Base-by-base conservation (phyloP, 2,113 vertebrate genomes). In the Camelus dromedarius region DNA sequence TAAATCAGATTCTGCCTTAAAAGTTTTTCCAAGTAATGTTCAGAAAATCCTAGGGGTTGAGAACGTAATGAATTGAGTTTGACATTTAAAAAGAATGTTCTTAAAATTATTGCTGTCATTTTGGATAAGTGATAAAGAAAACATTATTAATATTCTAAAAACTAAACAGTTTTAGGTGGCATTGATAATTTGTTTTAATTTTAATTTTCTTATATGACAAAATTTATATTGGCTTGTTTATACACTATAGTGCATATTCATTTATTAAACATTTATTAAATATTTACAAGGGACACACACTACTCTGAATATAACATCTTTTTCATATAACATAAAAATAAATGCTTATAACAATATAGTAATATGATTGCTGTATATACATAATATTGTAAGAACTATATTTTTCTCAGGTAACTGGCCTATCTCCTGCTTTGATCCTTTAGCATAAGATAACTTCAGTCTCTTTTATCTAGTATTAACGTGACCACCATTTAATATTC, bases 1-100 rank as follows among this genome's bases (percentile, higher is more conserved):
- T 18, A 50, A 80, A n/a, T 84, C 80, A 73, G 67, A n/a, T 80
- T 62, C 54, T 93, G 54, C 75, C 64, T 93, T 28, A 80, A 62
- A 62, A 26, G 2, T 52, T 72, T 80, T 35, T 86, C 30, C 64
- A 88, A 38, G 19, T 50, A 62, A 80, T 42, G 18, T 72, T 88
- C 26, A 72, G 14, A 72, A 70, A 80, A 52, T 38, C n/a, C 54
- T 52, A 88, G 64, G 14, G 16, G 26, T 32, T 52, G 56, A 79
- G 8, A 3, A 50, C n/a, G 52, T 70, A 88, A 42, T 62, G 52
- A 38, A 50, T 20, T 72, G 8, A 81, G 8, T 38, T 72, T 72
- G 24, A 52, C 42, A 69, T 60, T 88, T 64, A 81, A 42, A 46
- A 81, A 94, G 79, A 81, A 20, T 54, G 26, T 81, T 88, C 66